phyloP scores from a whole-genome alignment of 2,113 vertebrate genomes.

The Hypanus sabinus region DNA sequence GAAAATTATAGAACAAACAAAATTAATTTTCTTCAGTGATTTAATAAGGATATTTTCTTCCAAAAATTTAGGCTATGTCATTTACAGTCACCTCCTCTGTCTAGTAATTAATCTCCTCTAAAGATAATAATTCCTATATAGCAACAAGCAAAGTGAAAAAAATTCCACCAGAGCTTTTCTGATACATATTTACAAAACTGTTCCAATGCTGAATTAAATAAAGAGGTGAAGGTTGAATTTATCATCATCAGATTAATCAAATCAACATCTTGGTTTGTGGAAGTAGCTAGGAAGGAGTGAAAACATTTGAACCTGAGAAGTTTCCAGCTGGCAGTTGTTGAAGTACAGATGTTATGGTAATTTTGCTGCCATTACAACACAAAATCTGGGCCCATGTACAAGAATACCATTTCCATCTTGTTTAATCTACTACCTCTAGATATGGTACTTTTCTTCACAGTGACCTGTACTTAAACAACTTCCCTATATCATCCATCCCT shows the following conservation, averaged over 20 bases:
- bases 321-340: not conserved
- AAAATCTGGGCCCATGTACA: not conserved
- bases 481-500: not conserved
- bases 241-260: not conserved
- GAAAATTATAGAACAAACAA: not conserved
- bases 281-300: not conserved
- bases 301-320: not conserved
- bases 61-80: not conserved
- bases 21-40: not conserved
- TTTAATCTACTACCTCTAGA: not conserved
- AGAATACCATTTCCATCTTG: not conserved
- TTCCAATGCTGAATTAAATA: not conserved
- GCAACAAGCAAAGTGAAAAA: not conserved
- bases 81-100: not conserved
- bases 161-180: not conserved
- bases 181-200: not conserved
- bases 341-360: not conserved
- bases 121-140: not conserved
- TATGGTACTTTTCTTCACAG: not conserved
- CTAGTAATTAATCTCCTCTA: not conserved
- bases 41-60: not conserved
- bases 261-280: not conserved
- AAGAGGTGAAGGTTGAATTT: not conserved
- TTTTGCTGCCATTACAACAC: no score
- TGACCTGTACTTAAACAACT: not conserved